These are phyloP conservation scores for Drosophila multiciliata DNA, from an alignment of 2,888 invertebrate species.

Conservation along the genomic window DNA sequence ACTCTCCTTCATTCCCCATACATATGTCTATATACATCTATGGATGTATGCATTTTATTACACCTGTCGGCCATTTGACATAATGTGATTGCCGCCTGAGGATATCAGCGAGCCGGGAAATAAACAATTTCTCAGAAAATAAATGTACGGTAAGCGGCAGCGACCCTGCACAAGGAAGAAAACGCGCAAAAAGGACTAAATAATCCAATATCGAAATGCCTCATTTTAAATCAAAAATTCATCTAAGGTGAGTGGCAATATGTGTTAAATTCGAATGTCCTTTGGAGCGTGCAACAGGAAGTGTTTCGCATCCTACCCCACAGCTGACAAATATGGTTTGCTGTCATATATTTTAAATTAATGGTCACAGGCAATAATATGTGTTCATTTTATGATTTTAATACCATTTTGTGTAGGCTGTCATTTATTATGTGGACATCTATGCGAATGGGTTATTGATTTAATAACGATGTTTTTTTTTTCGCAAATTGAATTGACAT, in stretches of 20 bases:
- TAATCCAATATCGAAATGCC: slow-evolving; percentile 42
- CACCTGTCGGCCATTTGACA: slow-evolving; percentile 5
- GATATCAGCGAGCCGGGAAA: slow-evolving; percentile 33
- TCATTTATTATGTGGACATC: neutral
- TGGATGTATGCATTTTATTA: slow-evolving; percentile 20
- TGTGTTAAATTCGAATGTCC: neutral
- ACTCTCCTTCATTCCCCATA: slow-evolving; percentile 13
- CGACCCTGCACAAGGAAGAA: slow-evolving; percentile 50
- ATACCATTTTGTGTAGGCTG: neutral
- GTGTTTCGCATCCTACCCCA: neutral
- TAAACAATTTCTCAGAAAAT: slow-evolving; percentile 55
- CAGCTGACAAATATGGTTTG: slow-evolving; percentile 5
- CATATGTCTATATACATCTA: slow-evolving; percentile 1
- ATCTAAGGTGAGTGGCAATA: slow-evolving; percentile 36
- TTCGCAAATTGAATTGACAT: neutral
- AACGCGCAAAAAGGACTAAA: slow-evolving; percentile 55
- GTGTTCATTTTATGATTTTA: neutral
- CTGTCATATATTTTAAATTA: neutral
- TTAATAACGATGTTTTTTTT: neutral
- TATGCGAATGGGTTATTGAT: neutral
- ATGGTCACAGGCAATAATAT: neutral
- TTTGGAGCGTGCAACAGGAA: slow-evolving; percentile 16
- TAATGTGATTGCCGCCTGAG: slow-evolving; percentile 17
- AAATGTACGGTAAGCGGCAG: slow-evolving; percentile 64
- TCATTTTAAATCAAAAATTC: slow-evolving; percentile 21